phyloP scores from a whole-genome alignment of 2,113 vertebrate genomes.

The Plotosus lineatus region DNA sequence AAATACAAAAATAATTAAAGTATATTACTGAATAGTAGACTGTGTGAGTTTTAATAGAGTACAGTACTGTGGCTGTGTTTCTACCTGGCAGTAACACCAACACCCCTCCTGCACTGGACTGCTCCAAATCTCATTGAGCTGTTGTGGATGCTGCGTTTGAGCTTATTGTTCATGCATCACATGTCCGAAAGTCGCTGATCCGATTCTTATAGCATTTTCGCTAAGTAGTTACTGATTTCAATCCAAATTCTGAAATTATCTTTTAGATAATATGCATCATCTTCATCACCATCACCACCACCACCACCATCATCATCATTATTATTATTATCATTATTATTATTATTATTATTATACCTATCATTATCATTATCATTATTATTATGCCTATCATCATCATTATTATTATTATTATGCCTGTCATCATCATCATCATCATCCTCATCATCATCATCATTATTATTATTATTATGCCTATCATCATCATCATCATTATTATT shows the following conservation, averaged over 20 bases:
- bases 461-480: too few species aligned
- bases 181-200: neutral
- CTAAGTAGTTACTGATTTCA: neutral
- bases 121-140: neutral
- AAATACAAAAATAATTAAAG: neutral
- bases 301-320: too few species aligned
- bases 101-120: neutral
- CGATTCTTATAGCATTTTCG: neutral
- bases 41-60: neutral
- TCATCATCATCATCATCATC: too few species aligned
- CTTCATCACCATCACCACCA: too few species aligned
- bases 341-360: too few species aligned
- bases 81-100: neutral
- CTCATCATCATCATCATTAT: too few species aligned
- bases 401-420: too few species aligned
- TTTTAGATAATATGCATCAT: neutral
- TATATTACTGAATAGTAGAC: neutral
- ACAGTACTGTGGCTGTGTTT: too few species aligned
- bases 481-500: too few species aligned
- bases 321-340: too few species aligned
- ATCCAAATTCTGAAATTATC: neutral
- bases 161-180: constrained; percentile 23
- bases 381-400: too few species aligned
- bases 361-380: too few species aligned
- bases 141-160: neutral